Conservation (phyloP, 2,113 vertebrate species). For the Ctenomys sociabilis region DNA sequence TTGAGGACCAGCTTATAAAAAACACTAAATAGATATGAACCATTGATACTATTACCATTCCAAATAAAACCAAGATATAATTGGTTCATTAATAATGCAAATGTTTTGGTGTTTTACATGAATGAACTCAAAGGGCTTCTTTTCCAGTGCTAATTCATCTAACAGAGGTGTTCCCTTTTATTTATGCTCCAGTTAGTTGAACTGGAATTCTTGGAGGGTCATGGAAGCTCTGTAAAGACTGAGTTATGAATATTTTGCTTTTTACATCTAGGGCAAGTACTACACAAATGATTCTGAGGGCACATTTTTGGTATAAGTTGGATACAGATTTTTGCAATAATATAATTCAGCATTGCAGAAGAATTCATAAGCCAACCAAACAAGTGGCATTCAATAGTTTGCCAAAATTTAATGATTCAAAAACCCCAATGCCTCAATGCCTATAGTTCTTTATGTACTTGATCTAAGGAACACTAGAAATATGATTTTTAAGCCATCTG, state of each 20-base stretch:
- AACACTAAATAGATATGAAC: background rate
- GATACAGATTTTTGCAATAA: conserved; percentile 41
- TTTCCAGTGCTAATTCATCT: conserved; percentile 15
- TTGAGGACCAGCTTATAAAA: background rate
- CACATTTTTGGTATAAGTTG: conserved; percentile 18
- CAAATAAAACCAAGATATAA: background rate
- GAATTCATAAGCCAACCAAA: conserved; percentile 62
- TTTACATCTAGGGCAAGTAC: background rate
- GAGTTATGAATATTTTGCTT: background rate
- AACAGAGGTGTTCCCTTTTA: background rate
- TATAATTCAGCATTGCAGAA: conserved; percentile 41
- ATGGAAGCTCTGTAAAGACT: background rate
- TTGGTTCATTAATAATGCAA: background rate
- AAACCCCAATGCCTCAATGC: conserved; percentile 52
- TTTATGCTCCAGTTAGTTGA: background rate
- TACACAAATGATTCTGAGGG: background rate
- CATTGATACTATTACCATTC: background rate
- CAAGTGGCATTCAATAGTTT: conserved; percentile 55
- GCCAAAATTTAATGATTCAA: conserved; percentile 66
- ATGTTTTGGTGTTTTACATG: conserved; percentile 27
- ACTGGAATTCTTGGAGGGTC: background rate
- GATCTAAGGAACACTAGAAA: conserved; percentile 62
- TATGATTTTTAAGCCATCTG: conserved; percentile 68
- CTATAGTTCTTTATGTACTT: conserved; percentile 66
- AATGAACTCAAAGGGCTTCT: conserved; percentile 23